A percentile compares a stretch with the other conserved stretches of the same genome.
These are phyloP conservation scores for Murina feae DNA, from an alignment of 2,113 vertebrate genomes.

Conservation along the genomic window DNA sequence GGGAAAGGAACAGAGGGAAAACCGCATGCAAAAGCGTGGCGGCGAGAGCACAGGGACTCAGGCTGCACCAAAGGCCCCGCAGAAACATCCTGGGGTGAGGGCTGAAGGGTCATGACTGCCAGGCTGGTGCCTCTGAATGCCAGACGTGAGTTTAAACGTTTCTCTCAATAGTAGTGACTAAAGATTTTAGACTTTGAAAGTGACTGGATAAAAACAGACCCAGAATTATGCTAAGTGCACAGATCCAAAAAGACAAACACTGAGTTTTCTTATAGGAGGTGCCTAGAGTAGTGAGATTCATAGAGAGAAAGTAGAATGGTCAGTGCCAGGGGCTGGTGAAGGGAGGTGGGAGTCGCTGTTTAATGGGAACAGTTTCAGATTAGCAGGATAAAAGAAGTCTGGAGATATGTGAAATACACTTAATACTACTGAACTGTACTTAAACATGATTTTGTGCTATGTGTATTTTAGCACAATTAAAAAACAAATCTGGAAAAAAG, in stretches of 20 bases:
- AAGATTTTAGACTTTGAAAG: not conserved
- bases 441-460: not conserved
- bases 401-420: not conserved
- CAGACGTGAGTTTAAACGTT: not conserved
- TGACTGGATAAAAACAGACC: not conserved
- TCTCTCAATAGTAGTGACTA: not conserved
- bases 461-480: not conserved
- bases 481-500: not conserved
- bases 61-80: not conserved
- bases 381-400: not conserved
- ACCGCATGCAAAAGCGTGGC: not conserved
- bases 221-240: not conserved
- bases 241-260: not conserved
- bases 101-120: not conserved
- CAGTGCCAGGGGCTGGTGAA: not conserved
- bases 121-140: not conserved
- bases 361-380: not conserved
- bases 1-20: not conserved
- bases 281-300: not conserved
- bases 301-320: not conserved
- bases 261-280: not conserved
- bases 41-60: not conserved
- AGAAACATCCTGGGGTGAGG: not conserved
- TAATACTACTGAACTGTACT: not conserved
- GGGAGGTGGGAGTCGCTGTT: not conserved